Conservation (phyloP, 1,140 invertebrate genomes). For the Trichomalopsis sarcophagae region DNA sequence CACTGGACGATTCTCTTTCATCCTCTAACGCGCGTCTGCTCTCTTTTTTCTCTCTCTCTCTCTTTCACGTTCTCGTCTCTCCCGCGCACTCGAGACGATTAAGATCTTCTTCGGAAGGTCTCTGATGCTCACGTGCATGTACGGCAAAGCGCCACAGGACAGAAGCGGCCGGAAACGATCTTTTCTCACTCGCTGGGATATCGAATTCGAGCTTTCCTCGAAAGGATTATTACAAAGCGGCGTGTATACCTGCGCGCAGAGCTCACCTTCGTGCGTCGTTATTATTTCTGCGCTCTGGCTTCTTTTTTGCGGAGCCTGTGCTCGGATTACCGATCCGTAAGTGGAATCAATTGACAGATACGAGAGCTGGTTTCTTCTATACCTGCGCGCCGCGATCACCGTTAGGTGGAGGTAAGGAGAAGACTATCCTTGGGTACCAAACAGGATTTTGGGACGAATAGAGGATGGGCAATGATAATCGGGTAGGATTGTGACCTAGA, state of each 20-base stretch:
- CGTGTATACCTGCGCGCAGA: not conserved
- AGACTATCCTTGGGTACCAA: not conserved
- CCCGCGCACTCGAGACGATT: constrained; percentile 20
- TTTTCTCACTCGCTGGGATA: constrained; percentile 1
- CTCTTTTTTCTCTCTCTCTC: not conserved
- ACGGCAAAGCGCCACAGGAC: not conserved
- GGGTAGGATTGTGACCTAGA: not conserved
- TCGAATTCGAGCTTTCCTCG: constrained; percentile 40
- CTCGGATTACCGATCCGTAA: not conserved
- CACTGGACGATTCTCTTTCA: constrained; percentile 31
- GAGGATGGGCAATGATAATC: not conserved
- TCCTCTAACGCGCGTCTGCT: not conserved
- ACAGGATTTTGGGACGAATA: constrained; percentile 16
- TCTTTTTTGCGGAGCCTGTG: not conserved
- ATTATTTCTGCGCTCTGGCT: not conserved
- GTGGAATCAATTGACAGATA: constrained; percentile 26
- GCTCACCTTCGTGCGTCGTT: not conserved
- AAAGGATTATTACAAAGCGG: constrained; percentile 34
- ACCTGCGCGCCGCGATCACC: not conserved
- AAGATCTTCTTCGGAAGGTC: constrained; percentile 29
- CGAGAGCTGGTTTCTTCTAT: not conserved
- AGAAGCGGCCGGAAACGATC: constrained; percentile 35
- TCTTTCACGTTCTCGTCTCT: constrained; percentile 6
- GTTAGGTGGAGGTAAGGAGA: not conserved
- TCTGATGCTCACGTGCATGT: not conserved